Evolutionary conservation across 2,113 vertebrate species (phyloP), one percentile per base, ranked within the genome.

Genomic region (Urocolius indicus): DNA sequence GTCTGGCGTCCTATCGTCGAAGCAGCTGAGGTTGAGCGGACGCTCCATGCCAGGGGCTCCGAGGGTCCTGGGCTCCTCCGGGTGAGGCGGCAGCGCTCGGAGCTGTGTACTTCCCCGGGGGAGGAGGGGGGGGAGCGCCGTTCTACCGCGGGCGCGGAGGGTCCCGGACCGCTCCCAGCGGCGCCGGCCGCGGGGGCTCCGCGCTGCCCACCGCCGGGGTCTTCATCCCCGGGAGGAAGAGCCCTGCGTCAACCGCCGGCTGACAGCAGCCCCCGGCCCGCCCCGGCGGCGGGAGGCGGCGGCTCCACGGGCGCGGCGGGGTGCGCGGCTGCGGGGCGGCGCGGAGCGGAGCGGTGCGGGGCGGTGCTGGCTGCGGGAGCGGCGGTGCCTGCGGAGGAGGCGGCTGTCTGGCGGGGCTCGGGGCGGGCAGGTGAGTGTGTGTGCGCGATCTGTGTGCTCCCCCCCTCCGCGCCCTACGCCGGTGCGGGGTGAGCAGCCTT

Each of bases 21-120:
- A 65, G 67, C 75, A 83, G 91, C 89, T 97, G 34, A 96, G 41
- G 83, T 98, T 97, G 69, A 80, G 74, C 16, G 68, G 41, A 13
- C 48, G 59, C 62, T 98, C 97, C 97, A 98, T 98, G n/a, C 81
- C 32, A 57, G 72, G 54, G 57, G 49, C 22, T 66, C 12, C n/a
- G 15, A 55, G 54, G 29, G 38, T 32, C 9, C 43, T 8, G 58
- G 41, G 59, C 72, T 78, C 30, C 66, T 45, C 23, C n/a, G 54
- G 38, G 34, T 12, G 22, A 21, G 52, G 61, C 21, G 38, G 62
- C 48, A 30, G 59, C 29, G 55, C 52, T 45, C 29, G 61, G 78
- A 55, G 49, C 61, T 38, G 41, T 46, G 68, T 38, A 8, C n/a
- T 30, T 23, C 10, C 11, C n/a, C 27, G 41, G 48, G 21, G 30